These are phyloP conservation scores for Alviniconcha marisindica DNA, from an alignment of 1,140 invertebrate genomes.

Conservation along the genomic window DNA sequence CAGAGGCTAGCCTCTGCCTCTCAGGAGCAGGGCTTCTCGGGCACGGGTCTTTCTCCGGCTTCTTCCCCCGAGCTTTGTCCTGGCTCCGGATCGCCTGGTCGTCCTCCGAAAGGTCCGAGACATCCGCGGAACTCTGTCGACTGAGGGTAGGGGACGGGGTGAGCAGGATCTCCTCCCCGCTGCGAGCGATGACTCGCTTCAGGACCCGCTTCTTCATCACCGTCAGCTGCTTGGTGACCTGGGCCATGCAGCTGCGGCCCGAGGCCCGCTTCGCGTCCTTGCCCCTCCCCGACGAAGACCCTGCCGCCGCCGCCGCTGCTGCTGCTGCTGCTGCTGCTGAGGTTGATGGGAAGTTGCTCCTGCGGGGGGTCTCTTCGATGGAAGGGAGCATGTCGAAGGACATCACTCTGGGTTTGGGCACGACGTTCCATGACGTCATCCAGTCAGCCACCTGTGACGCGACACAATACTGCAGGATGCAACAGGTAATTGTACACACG, in stretches of 20 bases:
- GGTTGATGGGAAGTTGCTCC: not conserved
- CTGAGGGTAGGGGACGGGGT: conserved; percentile 59
- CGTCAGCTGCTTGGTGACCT: conserved; percentile 56
- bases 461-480: conserved; percentile 67
- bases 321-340: not conserved
- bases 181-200: conserved; percentile 61
- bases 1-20: too few relatives aligned
- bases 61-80: not conserved
- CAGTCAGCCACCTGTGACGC: too few relatives aligned
- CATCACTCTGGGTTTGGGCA: conserved; percentile 43
- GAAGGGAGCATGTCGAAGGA: conserved; percentile 47
- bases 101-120: conserved; percentile 55
- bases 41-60: too few relatives aligned
- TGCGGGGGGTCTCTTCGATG: conserved; percentile 31
- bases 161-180: conserved; percentile 66
- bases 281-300: not conserved
- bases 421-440: conserved; percentile 52
- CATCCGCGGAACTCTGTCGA: conserved; percentile 59
- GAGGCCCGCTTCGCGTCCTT: not conserved
- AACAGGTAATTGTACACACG: too few relatives aligned
- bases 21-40: too few relatives aligned
- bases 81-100: conserved; percentile 25
- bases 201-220: conserved; percentile 64
- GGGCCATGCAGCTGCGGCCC: conserved; percentile 17
- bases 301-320: not conserved